phyloP scores from a whole-genome alignment of 2,888 invertebrate species.

The Tetragonisca angustula region DNA sequence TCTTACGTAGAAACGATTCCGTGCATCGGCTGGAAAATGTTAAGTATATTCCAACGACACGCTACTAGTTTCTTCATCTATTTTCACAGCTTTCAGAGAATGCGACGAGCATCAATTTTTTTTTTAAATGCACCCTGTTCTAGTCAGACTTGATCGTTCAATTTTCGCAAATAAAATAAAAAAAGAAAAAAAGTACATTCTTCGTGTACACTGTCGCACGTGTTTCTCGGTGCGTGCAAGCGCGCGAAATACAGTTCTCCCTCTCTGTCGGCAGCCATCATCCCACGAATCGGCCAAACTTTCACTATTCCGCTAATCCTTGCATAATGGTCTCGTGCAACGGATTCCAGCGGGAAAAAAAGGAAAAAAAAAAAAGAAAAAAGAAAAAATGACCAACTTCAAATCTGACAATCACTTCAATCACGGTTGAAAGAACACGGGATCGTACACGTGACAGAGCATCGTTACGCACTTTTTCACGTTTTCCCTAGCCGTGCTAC shows the following conservation, averaged over 20 bases:
- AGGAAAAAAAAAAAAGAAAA: no score
- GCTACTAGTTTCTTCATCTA: background rate
- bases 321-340: background rate
- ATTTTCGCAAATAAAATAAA: no score
- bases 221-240: no score
- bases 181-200: no score
- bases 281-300: background rate
- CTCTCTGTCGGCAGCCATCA: no score
- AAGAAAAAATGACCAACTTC: no score
- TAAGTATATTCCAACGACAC: no score
- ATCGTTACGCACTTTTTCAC: slow-evolving; percentile 27
- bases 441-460: slow-evolving; percentile 18
- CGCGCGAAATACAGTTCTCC: background rate
- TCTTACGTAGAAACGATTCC: background rate
- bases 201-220: background rate
- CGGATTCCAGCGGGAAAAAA: no score
- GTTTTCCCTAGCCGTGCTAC: slow-evolving; percentile 41
- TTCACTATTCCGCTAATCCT: slow-evolving; percentile 7
- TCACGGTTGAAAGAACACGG: slow-evolving; percentile 2
- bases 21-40: background rate
- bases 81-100: background rate
- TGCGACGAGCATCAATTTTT: background rate
- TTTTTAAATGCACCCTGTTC: background rate
- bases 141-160: no score
- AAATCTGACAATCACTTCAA: background rate